Conservation (phyloP, 2,888 invertebrate genomes). For the Tuta absoluta region DNA sequence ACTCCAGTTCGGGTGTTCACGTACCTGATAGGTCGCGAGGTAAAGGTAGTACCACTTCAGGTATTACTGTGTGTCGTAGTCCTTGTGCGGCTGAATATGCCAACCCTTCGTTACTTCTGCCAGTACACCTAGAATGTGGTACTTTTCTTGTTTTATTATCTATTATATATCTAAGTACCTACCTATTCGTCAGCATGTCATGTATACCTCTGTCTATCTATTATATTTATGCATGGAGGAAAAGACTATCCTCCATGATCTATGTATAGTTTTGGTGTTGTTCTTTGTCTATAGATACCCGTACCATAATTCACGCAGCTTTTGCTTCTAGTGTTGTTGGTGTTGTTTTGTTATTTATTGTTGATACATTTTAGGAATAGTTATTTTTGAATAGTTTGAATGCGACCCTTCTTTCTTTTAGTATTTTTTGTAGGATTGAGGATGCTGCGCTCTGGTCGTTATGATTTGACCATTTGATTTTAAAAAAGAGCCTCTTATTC, state of each 20-base stretch:
- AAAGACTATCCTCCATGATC: too few relatives aligned
- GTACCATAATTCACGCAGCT: slow-evolving; percentile 7
- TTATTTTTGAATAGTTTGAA: slow-evolving; percentile 21
- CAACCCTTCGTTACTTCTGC: slow-evolving; percentile 66
- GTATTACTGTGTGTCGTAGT: slow-evolving; percentile 80
- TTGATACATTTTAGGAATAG: neutral
- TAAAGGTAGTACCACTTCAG: slow-evolving; percentile 82
- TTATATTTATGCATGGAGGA: too few relatives aligned
- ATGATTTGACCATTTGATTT: slow-evolving; percentile 16
- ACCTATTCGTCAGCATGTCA: neutral
- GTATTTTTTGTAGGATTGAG: slow-evolving; percentile 12
- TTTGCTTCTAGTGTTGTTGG: slow-evolving; percentile 31
- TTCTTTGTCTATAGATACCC: slow-evolving; percentile 14
- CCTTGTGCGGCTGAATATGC: slow-evolving; percentile 80
- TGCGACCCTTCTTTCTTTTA: slow-evolving; percentile 24
- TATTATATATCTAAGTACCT: too few relatives aligned
- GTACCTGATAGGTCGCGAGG: slow-evolving; percentile 96
- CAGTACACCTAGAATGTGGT: slow-evolving; percentile 80
- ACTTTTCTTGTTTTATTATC: slow-evolving; percentile 49
- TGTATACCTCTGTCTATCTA: slow-evolving; percentile 10
- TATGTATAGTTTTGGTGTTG: slow-evolving; percentile 10
- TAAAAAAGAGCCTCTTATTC: slow-evolving; percentile 16
- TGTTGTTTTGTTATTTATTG: neutral
- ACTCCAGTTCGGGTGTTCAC: slow-evolving; percentile 98
- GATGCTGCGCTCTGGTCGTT: slow-evolving; percentile 11